Percentiles rank a stretch among this genome's conserved stretches.
phyloP scores from a whole-genome alignment of 2,888 invertebrate species.

The Eretmocerus hayati region DNA sequence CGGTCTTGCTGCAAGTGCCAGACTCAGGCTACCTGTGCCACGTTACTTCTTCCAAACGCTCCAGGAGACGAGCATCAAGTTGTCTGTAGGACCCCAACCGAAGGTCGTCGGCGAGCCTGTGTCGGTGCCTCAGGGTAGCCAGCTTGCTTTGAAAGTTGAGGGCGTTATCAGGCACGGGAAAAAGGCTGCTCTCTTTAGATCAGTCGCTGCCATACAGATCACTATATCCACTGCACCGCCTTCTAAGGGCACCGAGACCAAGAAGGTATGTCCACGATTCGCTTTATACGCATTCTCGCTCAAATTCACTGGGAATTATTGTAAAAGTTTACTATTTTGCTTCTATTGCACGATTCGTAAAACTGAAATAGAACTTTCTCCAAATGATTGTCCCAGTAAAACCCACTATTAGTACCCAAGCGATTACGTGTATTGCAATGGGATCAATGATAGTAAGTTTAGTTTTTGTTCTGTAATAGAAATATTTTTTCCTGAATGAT shows the following conservation, averaged over 20 bases:
- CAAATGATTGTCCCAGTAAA: too few species aligned
- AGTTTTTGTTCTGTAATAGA: too few species aligned
- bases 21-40: constrained; percentile 56
- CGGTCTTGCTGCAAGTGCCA: constrained; percentile 47
- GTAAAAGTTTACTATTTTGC: too few species aligned
- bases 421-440: too few species aligned
- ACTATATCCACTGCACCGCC: constrained; percentile 56
- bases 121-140: constrained; percentile 73
- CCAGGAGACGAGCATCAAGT: constrained; percentile 73
- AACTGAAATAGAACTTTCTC: too few species aligned
- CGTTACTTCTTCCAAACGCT: constrained; percentile 79
- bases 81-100: constrained; percentile 76
- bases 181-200: constrained; percentile 61
- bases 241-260: constrained; percentile 48
- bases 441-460: too few species aligned
- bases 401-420: too few species aligned
- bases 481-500: too few species aligned
- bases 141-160: constrained; percentile 87
- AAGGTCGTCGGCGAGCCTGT: constrained; percentile 75
- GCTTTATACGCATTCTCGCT: background rate
- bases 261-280: constrained; percentile 27
- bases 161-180: constrained; percentile 78
- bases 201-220: constrained; percentile 65
- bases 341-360: too few species aligned
- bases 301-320: too few species aligned